Conservation (phyloP, 2,888 invertebrate species). For the Cheilosia impressa region DNA sequence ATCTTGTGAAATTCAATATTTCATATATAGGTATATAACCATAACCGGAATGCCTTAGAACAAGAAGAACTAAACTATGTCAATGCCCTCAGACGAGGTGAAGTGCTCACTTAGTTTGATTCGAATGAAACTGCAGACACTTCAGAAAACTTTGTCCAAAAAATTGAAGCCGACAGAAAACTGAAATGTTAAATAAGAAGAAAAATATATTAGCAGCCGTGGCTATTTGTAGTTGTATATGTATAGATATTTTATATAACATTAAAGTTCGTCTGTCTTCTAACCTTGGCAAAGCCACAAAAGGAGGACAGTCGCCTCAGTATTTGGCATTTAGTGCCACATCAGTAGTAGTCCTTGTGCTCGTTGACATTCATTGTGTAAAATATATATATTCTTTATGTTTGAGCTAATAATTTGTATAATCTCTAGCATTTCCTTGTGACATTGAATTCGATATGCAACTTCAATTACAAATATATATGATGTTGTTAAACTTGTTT, state of each 20-base stretch:
- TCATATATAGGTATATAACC: neutral
- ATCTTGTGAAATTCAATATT: too few relatives aligned
- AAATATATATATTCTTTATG: too few relatives aligned
- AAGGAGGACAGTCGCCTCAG: neutral
- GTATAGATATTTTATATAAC: neutral
- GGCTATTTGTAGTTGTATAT: neutral
- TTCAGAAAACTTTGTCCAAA: neutral
- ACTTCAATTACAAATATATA: neutral
- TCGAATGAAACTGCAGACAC: neutral
- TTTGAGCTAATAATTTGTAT: neutral
- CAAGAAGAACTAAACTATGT: neutral
- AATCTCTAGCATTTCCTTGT: neutral
- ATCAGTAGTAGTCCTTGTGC: neutral
- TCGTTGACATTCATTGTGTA: too few relatives aligned
- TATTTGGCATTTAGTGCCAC: neutral
- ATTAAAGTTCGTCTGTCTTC: slow-evolving; percentile 2
- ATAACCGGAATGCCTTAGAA: neutral
- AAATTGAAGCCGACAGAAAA: neutral
- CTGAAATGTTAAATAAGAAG: neutral
- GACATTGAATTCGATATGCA: neutral
- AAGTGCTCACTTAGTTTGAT: neutral
- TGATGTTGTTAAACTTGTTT: slow-evolving; percentile 3
- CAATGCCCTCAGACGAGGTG: slow-evolving; percentile 1
- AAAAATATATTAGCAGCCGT: neutral
- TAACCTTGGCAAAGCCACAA: neutral